Evolutionary conservation across 2,888 invertebrate genomes (phyloP), one percentile per base, ranked within the genome.

Genomic region (Gastrophysa polygoni): DNA sequence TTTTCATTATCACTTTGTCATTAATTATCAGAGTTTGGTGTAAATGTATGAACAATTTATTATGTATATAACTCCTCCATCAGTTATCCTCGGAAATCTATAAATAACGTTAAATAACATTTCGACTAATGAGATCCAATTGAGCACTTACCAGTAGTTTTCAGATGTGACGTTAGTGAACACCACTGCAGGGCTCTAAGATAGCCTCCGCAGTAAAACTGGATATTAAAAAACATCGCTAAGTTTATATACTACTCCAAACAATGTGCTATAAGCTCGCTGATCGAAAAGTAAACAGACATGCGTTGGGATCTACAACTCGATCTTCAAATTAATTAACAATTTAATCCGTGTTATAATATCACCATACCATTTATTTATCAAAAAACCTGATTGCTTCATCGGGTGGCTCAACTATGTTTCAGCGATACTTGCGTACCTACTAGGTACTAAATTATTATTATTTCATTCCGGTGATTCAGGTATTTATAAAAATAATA

Each of bases 121-220:
- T 14, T 14, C 4, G 14, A 38, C 38, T 52, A 38, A 52, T 18
- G 7, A 52, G 21, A 52, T 20, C 2, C 21, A 21, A 17, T 44
- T 51, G 38, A 29, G 16, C 32, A 69, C 73, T 72, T 69, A 77
- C 77, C 75, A 68, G 71, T 69, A 73, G 73, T 74, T 66, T 71
- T 75, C 75, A 77, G 77, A 74, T 72, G 71, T 71, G 66, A 60
- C 55, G 67, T 64, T 68, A 20, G 48, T 50, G 18, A 59, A 71
- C 75, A 74, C 75, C 68, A 69, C 77, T 76, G 77, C 77, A 76
- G 77, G 77, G 76, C 77, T 71, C 73, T 46, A 64, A 56, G 70
- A 74, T 75, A 72, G 75, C 77, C 76, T 75, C 77, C 74, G 75
- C 77, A 76, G 76, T 71, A 68, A 68, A 71, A 77, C 76, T 76